Percentiles rank a stretch among this genome's conserved stretches.
Evolutionary conservation across 2,797 vertebrate genomes (phyloP).

Genomic region (Sebastes elongatus): DNA sequence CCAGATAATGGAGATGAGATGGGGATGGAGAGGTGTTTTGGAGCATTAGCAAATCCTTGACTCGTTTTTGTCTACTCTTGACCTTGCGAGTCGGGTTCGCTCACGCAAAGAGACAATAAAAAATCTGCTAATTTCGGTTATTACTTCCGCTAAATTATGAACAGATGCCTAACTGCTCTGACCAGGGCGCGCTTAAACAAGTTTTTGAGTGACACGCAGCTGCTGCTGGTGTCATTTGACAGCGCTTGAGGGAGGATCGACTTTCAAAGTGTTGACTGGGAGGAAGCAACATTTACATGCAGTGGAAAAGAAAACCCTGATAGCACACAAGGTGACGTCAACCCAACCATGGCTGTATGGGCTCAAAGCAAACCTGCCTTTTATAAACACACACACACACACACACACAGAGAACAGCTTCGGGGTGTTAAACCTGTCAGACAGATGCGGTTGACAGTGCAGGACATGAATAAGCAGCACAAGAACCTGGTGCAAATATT

Average conservation of each 20-base stretch:
- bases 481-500: constrained; percentile 60
- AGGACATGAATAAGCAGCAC: constrained; percentile 9
- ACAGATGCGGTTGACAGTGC: constrained; percentile 3
- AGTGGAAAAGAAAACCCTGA: constrained; percentile 7
- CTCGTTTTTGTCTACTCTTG: constrained; percentile 28
- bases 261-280: constrained; percentile 50
- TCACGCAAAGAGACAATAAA: not conserved
- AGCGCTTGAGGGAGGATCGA: constrained; percentile 5
- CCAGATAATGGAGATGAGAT: constrained; percentile 54
- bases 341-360: constrained; percentile 7
- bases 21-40: constrained; percentile 39
- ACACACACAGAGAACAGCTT: not conserved
- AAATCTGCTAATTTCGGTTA: constrained; percentile 2
- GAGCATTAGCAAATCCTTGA: constrained; percentile 28
- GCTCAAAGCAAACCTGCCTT: constrained; percentile 23
- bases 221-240: constrained; percentile 21
- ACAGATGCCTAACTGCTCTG: not conserved
- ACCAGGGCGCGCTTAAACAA: constrained; percentile 9
- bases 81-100: constrained; percentile 28
- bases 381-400: not conserved
- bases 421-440: constrained; percentile 32
- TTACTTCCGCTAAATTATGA: constrained; percentile 12
- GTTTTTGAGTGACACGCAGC: constrained; percentile 14
- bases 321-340: constrained; percentile 2
- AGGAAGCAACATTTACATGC: constrained; percentile 28